These are phyloP conservation scores for Hirtodrosophila trivittata DNA, from an alignment of 2,888 invertebrate species.

Conservation along the genomic window DNA sequence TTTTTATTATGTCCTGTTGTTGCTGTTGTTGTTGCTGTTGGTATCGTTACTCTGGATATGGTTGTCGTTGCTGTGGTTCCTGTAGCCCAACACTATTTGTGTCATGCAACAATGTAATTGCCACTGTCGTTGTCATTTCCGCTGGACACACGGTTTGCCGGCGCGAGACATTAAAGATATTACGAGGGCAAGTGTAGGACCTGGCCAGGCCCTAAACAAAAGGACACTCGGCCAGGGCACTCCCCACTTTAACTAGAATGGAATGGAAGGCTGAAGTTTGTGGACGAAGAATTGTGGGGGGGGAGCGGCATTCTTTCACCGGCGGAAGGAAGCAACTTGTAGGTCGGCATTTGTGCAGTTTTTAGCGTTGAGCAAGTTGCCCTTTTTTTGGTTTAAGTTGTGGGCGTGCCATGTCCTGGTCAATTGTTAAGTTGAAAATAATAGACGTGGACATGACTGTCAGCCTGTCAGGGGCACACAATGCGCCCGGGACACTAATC, in stretches of 20 bases:
- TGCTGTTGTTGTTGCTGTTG: conserved; percentile 25
- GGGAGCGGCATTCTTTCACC: conserved; percentile 23
- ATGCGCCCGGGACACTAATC: conserved; percentile 67
- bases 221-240: conserved; percentile 10
- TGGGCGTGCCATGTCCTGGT: conserved; percentile 58
- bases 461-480: conserved; percentile 67
- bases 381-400: conserved; percentile 47
- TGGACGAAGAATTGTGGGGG: background rate
- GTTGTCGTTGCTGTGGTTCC: conserved; percentile 41
- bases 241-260: too few species aligned
- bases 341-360: conserved; percentile 76
- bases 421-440: conserved; percentile 79
- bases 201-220: conserved; percentile 33
- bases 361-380: conserved; percentile 56
- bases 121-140: conserved; percentile 82
- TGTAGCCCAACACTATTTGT: conserved; percentile 79
- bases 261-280: background rate
- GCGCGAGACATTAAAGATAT: conserved; percentile 69
- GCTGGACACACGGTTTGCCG: conserved; percentile 76
- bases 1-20: conserved; percentile 41
- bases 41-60: conserved; percentile 37
- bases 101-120: conserved; percentile 83
- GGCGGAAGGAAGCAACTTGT: conserved; percentile 75
- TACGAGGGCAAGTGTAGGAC: conserved; percentile 34
- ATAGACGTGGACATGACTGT: conserved; percentile 73